Conservation (phyloP, 1,140 invertebrate genomes). For the Drosophila parvula region DNA sequence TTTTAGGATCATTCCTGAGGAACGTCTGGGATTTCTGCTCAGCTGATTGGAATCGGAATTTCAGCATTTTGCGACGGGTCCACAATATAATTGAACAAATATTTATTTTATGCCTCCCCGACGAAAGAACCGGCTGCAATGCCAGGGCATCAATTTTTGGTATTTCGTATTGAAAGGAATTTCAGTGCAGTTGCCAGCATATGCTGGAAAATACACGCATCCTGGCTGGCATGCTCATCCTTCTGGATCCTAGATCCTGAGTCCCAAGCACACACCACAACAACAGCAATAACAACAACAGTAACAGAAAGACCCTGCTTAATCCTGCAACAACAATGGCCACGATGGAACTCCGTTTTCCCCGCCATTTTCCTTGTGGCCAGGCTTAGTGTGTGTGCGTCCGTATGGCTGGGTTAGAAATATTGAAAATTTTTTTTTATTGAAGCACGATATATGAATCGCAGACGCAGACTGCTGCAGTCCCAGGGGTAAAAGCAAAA, state of each 20-base stretch:
- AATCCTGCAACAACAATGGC: constrained; percentile 69
- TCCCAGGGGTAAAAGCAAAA: constrained; percentile 49
- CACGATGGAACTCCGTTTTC: background rate
- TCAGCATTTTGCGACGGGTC: background rate
- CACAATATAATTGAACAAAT: constrained; percentile 61
- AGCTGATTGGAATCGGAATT: constrained; percentile 25
- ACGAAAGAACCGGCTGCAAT: background rate
- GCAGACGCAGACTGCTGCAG: constrained; percentile 27
- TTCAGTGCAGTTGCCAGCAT: constrained; percentile 46
- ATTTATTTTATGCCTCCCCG: constrained; percentile 59
- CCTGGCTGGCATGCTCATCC: constrained; percentile 21
- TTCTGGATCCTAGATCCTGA: background rate
- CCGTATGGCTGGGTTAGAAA: constrained; percentile 57
- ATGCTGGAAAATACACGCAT: constrained; percentile 54
- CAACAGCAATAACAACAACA: constrained; percentile 15
- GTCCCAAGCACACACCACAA: constrained; percentile 9
- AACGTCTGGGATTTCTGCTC: constrained; percentile 15
- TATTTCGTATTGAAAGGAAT: constrained; percentile 63
- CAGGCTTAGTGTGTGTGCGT: constrained; percentile 26
- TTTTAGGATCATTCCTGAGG: constrained; percentile 11
- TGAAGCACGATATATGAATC: constrained; percentile 68
- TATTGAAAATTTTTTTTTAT: constrained; percentile 77
- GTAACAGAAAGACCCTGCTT: constrained; percentile 42
- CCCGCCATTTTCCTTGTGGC: constrained; percentile 2
- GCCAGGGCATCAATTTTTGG: constrained; percentile 52